These are phyloP conservation scores for Protonibea diacanthus DNA, from an alignment of 2,797 vertebrate species.

Conservation along the genomic window DNA sequence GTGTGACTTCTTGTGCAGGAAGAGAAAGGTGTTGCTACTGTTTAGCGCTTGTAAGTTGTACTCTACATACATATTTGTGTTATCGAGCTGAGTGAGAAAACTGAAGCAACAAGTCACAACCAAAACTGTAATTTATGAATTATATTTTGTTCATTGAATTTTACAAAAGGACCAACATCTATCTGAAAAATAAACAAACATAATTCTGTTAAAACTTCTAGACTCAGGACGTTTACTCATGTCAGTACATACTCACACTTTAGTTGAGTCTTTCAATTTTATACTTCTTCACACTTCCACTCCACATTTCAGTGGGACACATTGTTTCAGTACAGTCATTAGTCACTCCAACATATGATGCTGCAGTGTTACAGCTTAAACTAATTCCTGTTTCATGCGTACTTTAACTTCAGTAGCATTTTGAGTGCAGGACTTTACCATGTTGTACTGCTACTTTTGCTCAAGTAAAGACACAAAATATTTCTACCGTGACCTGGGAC, in stretches of 20 bases:
- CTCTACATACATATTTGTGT: background rate
- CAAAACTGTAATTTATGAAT: background rate
- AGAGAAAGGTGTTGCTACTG: constrained; percentile 61
- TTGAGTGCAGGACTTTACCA: background rate
- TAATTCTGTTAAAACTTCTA: background rate
- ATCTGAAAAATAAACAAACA: no score
- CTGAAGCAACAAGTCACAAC: constrained; percentile 32
- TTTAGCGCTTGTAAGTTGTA: constrained; percentile 34
- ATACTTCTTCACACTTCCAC: background rate
- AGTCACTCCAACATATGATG: background rate
- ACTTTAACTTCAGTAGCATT: background rate
- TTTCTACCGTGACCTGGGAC: no score
- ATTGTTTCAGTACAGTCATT: background rate
- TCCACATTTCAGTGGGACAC: background rate
- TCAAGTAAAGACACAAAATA: background rate
- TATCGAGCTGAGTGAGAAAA: constrained; percentile 20
- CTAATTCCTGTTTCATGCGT: background rate
- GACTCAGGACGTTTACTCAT: background rate
- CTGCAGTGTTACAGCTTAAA: background rate
- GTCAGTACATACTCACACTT: no score
- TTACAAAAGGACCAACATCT: no score
- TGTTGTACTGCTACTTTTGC: background rate
- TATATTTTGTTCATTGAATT: background rate
- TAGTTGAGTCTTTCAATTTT: background rate
- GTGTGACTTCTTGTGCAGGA: constrained; percentile 38